A percentile compares a stretch with the other conserved stretches of the same genome.
Conservation (phyloP, 2,888 invertebrate genomes). For the Megaustenia siamemsis region DNA sequence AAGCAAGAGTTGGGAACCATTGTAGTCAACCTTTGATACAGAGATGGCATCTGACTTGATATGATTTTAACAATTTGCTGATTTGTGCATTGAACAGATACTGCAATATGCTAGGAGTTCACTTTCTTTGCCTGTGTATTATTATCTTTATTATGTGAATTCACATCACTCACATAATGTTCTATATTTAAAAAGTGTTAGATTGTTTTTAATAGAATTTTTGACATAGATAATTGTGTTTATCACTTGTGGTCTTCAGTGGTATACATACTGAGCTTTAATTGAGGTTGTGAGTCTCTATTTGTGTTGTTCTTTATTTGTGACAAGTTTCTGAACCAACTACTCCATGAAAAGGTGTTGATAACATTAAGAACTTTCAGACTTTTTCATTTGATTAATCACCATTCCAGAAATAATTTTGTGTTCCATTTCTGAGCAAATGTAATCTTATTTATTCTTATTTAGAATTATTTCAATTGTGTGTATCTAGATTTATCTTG, state of each 20-base stretch:
- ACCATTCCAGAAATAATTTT: constrained; percentile 11
- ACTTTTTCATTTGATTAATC: constrained; percentile 13
- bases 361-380: background rate
- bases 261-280: constrained; percentile 5
- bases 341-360: background rate
- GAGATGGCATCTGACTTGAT: too few relatives aligned
- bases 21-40: too few relatives aligned
- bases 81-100: too few relatives aligned
- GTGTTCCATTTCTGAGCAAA: constrained; percentile 20
- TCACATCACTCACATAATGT: too few relatives aligned
- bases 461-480: background rate
- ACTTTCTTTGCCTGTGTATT: too few relatives aligned
- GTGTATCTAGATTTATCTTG: background rate
- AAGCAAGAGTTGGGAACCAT: too few relatives aligned
- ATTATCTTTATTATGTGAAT: too few relatives aligned
- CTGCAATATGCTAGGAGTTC: too few relatives aligned
- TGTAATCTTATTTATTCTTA: background rate
- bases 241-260: background rate
- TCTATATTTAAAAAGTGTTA: too few relatives aligned
- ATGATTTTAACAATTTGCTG: too few relatives aligned
- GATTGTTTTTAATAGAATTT: too few relatives aligned
- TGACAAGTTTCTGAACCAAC: background rate
- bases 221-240: too few relatives aligned
- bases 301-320: background rate
- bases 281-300: constrained; percentile 3